These are phyloP conservation scores for Lapara coniferarum DNA, from an alignment of 2,888 invertebrate species.

Conservation along the genomic window DNA sequence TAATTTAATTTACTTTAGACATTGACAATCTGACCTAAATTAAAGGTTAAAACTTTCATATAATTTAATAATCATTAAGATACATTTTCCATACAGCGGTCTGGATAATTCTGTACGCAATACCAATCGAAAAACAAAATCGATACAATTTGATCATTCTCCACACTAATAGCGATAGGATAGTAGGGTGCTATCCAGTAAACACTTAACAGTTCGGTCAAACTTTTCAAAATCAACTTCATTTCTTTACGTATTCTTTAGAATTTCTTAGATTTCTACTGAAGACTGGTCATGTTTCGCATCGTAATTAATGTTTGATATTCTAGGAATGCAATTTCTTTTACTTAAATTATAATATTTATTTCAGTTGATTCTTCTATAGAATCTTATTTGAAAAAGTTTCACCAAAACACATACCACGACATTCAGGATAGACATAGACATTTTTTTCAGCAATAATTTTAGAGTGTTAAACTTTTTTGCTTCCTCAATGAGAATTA, in stretches of 20 bases:
- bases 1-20: too few relatives aligned
- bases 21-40: too few relatives aligned
- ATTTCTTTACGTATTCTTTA: not conserved
- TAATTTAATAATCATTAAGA: not conserved
- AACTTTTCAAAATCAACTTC: conserved; percentile 47
- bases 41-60: too few relatives aligned
- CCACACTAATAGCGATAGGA: conserved; percentile 79
- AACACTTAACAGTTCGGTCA: conserved; percentile 61
- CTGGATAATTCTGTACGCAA: conserved; percentile 27
- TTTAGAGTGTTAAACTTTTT: not conserved
- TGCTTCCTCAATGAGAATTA: not conserved
- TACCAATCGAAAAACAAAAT: conserved; percentile 36
- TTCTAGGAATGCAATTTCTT: not conserved
- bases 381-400: conserved; percentile 46
- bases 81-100: conserved; percentile 1
- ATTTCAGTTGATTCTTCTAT: too few relatives aligned
- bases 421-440: conserved; percentile 28
- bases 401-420: conserved; percentile 62
- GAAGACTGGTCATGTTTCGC: not conserved
- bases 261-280: not conserved
- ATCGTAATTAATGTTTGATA: not conserved
- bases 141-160: conserved; percentile 62
- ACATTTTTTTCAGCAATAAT: conserved; percentile 21
- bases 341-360: not conserved
- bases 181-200: conserved; percentile 77